Evolutionary conservation across 2,113 vertebrate genomes (phyloP).

Genomic region (Bagarius yarrelli): DNA sequence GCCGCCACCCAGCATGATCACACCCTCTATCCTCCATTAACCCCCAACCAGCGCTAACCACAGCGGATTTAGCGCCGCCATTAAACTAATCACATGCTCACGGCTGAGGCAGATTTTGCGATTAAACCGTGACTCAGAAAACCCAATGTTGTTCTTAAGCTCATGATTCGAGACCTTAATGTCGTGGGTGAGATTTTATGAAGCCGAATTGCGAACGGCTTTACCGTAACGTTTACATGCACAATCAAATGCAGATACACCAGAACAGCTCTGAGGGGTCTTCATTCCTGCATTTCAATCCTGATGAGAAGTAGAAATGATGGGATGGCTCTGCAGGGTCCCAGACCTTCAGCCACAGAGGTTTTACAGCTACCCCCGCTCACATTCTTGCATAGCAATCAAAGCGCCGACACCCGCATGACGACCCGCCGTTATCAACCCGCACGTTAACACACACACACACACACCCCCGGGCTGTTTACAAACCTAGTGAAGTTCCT

Average conservation of each 20-base stretch:
- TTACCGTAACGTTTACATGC: neutral
- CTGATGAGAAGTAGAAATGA: neutral
- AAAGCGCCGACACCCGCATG: neutral
- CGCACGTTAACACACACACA: neutral
- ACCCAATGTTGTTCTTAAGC: neutral
- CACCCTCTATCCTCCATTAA: neutral
- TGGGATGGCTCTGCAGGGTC: neutral
- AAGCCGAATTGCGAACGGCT: neutral
- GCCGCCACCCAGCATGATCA: slow-evolving; percentile 5
- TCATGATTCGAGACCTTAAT: neutral
- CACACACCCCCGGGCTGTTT: neutral
- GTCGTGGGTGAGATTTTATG: neutral
- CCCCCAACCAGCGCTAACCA: neutral
- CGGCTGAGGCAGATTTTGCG: neutral
- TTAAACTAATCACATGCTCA: neutral
- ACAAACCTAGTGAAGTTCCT: neutral
- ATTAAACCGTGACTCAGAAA: neutral
- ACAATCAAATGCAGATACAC: too few species aligned
- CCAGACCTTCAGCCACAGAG: neutral
- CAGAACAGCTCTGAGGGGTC: too few species aligned
- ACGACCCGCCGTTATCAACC: neutral
- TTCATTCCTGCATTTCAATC: neutral
- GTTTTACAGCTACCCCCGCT: slow-evolving; percentile 29
- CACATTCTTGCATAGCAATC: slow-evolving; percentile 29
- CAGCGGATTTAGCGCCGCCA: neutral